These are phyloP conservation scores for Buphagus erythrorhynchus DNA, from an alignment of 2,797 vertebrate species.

Conservation along the genomic window DNA sequence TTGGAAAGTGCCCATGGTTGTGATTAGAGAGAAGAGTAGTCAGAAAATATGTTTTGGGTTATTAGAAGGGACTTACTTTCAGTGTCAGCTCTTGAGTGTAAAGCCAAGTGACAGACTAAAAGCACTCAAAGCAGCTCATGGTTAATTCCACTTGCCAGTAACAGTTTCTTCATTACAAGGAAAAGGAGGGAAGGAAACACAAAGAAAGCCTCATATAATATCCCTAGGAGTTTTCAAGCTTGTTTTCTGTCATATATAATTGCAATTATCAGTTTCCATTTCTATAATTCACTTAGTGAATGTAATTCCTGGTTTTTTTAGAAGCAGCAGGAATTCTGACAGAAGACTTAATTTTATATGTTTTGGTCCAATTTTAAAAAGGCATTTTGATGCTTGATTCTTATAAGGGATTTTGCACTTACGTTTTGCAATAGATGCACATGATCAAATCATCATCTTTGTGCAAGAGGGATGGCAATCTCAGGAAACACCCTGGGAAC, in stretches of 20 bases:
- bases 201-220: neutral
- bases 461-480: neutral
- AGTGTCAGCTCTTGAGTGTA: constrained; percentile 75
- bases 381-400: neutral
- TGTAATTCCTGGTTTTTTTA: neutral
- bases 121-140: constrained; percentile 76
- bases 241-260: neutral
- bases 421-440: neutral
- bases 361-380: neutral
- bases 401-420: neutral
- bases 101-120: constrained; percentile 79
- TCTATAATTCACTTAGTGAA: neutral
- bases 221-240: neutral
- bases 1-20: neutral
- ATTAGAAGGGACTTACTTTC: constrained; percentile 63
- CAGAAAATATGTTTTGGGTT: neutral
- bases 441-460: neutral
- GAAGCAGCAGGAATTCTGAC: neutral
- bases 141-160: constrained; percentile 78
- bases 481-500: neutral
- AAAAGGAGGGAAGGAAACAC: neutral
- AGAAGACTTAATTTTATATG: neutral
- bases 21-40: neutral
- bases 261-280: neutral
- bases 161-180: constrained; percentile 52